A percentile compares a stretch with the other conserved stretches of the same genome.
Conservation (phyloP, 2,113 vertebrate genomes). For the Morphnarchus princeps region DNA sequence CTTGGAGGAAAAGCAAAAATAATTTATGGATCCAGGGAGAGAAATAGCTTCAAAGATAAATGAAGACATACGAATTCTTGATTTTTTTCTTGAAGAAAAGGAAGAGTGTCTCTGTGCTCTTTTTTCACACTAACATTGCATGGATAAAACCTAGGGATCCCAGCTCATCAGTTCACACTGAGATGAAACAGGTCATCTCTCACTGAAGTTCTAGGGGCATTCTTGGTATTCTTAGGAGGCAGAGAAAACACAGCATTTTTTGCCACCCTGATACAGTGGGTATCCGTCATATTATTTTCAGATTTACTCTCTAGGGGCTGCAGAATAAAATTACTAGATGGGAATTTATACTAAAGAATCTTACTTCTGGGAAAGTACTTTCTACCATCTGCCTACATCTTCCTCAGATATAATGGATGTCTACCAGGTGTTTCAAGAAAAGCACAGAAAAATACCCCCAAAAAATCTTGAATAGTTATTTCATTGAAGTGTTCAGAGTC, state of each 20-base stretch:
- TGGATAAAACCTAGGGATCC: background rate
- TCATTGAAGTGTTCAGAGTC: background rate
- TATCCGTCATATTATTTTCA: background rate
- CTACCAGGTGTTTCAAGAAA: background rate
- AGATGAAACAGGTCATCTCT: background rate
- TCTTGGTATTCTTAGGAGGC: background rate
- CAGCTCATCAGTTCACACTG: background rate
- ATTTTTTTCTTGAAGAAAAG: background rate
- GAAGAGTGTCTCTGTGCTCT: background rate
- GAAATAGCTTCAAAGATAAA: background rate
- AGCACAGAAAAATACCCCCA: background rate
- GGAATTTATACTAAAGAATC: background rate
- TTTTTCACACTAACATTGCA: background rate
- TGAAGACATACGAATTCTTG: background rate
- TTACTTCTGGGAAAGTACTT: background rate
- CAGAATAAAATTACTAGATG: background rate
- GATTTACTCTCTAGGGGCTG: background rate
- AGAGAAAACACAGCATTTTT: background rate
- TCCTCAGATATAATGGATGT: background rate
- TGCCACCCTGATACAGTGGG: background rate
- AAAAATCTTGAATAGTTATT: background rate
- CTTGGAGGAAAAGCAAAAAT: background rate
- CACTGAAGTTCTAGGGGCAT: background rate
- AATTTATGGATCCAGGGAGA: background rate
- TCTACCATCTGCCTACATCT: background rate